Percentiles rank a stretch among this genome's conserved stretches.
These are phyloP conservation scores for Erynnis tages DNA, from an alignment of 2,888 invertebrate genomes.

Conservation along the genomic window DNA sequence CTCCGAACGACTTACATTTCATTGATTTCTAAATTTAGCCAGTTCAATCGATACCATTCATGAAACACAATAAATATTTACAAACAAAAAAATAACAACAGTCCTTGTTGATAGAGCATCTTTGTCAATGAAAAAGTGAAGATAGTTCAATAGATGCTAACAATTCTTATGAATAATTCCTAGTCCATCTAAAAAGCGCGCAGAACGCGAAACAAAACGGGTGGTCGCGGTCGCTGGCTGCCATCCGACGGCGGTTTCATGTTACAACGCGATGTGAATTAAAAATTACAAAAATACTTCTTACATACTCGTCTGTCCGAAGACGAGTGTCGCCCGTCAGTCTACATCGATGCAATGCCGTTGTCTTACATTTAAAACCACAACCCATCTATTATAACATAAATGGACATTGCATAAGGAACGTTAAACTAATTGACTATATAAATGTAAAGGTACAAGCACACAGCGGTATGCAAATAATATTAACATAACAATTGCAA, in stretches of 20 bases:
- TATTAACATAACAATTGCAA: slow-evolving; percentile 24
- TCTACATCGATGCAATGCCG: background rate
- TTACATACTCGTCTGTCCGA: background rate
- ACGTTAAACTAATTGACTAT: slow-evolving; percentile 2
- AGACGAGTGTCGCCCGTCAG: background rate
- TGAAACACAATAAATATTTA: background rate
- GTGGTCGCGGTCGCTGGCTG: slow-evolving; percentile 52
- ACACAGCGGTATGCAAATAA: slow-evolving; percentile 1
- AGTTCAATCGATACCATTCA: too few species aligned
- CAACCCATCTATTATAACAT: background rate
- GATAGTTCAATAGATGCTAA: background rate
- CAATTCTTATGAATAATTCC: slow-evolving; percentile 7
- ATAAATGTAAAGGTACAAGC: background rate
- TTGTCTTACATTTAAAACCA: background rate
- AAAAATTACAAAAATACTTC: slow-evolving; percentile 36
- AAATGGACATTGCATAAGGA: background rate
- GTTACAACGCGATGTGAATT: slow-evolving; percentile 59
- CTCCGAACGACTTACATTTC: too few species aligned
- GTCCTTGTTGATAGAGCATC: background rate
- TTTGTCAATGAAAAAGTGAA: background rate
- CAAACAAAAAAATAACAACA: background rate
- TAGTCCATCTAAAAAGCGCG: background rate
- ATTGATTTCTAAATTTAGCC: too few species aligned
- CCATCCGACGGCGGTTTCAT: slow-evolving; percentile 47
- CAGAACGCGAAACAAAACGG: slow-evolving; percentile 40